Conservation (phyloP, 2,113 vertebrate species). For the Ctenodactylus gundi region DNA sequence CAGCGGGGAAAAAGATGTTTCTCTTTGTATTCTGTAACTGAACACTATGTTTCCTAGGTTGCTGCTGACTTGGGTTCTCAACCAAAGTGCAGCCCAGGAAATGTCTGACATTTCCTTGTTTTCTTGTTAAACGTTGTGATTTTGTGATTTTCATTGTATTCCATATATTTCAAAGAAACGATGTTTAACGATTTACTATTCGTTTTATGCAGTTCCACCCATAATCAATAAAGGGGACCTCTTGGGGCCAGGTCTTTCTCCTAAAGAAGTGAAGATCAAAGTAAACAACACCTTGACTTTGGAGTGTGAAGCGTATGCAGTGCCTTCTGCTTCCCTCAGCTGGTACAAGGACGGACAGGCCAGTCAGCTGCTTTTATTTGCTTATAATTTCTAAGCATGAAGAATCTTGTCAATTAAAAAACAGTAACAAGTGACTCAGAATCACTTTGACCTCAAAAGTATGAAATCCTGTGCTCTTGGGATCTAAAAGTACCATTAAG, state of each 20-base stretch:
- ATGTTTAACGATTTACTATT: background rate
- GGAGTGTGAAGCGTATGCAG: slow-evolving; percentile 92
- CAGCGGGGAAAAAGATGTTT: background rate
- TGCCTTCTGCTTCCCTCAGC: slow-evolving; percentile 90
- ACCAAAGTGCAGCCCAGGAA: background rate
- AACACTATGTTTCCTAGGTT: background rate
- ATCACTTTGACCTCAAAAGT: background rate
- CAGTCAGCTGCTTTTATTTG: slow-evolving; percentile 77
- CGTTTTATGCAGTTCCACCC: slow-evolving; percentile 90
- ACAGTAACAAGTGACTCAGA: background rate
- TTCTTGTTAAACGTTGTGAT: background rate
- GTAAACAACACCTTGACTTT: slow-evolving; percentile 93
- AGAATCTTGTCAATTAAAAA: background rate
- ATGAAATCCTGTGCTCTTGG: background rate
- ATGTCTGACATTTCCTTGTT: background rate
- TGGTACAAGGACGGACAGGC: slow-evolving; percentile 99
- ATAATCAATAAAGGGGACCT: slow-evolving; percentile 92
- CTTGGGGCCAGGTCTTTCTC: slow-evolving; percentile 86
- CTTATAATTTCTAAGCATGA: background rate
- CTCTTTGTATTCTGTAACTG: background rate
- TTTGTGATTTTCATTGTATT: background rate
- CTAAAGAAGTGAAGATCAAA: slow-evolving; percentile 95
- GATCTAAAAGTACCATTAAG: background rate
- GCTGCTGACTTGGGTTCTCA: background rate
- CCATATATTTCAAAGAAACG: background rate